Conservation (phyloP, 2,797 vertebrate genomes). For the Oreortyx pictus region DNA sequence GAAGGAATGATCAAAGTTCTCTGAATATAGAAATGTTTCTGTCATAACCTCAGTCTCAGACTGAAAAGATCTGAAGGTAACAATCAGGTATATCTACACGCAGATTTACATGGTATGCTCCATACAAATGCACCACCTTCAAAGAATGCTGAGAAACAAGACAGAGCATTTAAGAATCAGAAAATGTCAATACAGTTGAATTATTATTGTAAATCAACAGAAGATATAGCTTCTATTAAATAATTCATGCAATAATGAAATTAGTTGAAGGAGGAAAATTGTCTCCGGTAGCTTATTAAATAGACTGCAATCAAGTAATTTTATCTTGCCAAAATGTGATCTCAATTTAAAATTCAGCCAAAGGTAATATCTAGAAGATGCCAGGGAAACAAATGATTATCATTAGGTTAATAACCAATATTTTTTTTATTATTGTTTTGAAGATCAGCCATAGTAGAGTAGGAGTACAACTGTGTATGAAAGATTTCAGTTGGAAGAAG, state of each 20-base stretch:
- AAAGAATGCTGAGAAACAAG: constrained; percentile 10
- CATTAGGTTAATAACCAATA: background rate
- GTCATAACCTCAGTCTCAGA: constrained; percentile 34
- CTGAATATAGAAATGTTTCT: constrained; percentile 47
- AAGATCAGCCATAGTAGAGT: background rate
- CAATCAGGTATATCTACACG: background rate
- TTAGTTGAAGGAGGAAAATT: constrained; percentile 14
- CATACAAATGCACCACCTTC: background rate
- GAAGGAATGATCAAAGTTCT: constrained; percentile 65
- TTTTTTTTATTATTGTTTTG: background rate
- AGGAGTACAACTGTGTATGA: background rate
- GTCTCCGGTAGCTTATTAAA: background rate
- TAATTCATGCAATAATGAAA: constrained; percentile 30
- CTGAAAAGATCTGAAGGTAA: constrained; percentile 57
- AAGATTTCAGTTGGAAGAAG: background rate
- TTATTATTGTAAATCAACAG: constrained; percentile 5
- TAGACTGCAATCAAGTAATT: background rate
- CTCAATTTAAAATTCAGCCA: background rate
- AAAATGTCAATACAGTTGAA: background rate
- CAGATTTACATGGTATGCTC: background rate
- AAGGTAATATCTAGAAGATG: background rate
- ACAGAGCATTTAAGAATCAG: background rate
- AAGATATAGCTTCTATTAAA: constrained; percentile 21
- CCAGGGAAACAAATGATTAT: background rate
- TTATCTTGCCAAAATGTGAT: constrained; percentile 22